Percentiles rank a stretch among this genome's conserved stretches.
phyloP scores from a whole-genome alignment of 2,113 vertebrate genomes.

The Anarrhichthys ocellatus region DNA sequence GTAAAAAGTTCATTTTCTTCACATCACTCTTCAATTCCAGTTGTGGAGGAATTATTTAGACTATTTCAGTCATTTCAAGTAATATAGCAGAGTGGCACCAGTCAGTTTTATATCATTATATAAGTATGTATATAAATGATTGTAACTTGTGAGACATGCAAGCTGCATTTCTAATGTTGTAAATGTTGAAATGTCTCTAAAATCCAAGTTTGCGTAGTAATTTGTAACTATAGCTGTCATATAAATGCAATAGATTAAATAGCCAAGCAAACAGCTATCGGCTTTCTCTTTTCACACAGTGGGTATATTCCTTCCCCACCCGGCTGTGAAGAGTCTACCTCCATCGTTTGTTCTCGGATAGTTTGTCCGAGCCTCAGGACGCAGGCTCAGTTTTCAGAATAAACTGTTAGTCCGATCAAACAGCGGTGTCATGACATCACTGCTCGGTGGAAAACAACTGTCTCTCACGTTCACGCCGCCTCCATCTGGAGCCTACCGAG shows the following conservation, averaged over 20 bases:
- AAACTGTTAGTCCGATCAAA: constrained; percentile 50
- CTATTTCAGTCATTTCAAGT: not conserved
- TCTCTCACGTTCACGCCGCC: constrained; percentile 34
- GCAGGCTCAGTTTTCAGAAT: constrained; percentile 70
- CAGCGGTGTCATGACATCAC: constrained; percentile 68
- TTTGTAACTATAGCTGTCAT: not conserved
- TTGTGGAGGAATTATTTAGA: not conserved
- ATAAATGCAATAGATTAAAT: not conserved
- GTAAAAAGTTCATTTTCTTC: not conserved
- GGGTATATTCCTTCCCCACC: not conserved
- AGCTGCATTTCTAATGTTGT: not conserved
- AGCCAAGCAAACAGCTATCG: constrained; percentile 21
- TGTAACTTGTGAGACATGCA: not conserved
- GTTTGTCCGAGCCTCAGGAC: constrained; percentile 72
- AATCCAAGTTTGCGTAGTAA: not conserved
- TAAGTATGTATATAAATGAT: not conserved
- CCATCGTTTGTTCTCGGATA: constrained; percentile 42
- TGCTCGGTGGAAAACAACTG: constrained; percentile 49
- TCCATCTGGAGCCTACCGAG: constrained; percentile 14
- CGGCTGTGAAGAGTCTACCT: constrained; percentile 16
- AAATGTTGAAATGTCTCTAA: not conserved
- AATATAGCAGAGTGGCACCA: not conserved
- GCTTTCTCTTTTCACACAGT: constrained; percentile 37
- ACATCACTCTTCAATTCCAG: not conserved
- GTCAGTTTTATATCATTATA: not conserved